These are phyloP conservation scores for Pterocles orientalis DNA, from an alignment of 2,113 vertebrate species.

Conservation along the genomic window DNA sequence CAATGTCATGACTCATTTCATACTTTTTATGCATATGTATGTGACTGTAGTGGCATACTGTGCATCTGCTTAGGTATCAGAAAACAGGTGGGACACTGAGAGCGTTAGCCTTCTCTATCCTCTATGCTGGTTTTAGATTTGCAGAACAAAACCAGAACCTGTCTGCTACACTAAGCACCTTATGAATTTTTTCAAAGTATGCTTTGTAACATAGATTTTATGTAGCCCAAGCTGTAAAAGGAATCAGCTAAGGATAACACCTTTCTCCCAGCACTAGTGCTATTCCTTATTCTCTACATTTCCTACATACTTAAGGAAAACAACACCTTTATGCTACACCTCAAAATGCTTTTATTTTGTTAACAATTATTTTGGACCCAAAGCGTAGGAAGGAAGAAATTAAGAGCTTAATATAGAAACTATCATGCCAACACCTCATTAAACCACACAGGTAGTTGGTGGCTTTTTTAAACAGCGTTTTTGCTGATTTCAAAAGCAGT, in stretches of 20 bases:
- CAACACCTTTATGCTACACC: accelerated
- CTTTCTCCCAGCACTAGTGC: not conserved
- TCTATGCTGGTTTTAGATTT: not conserved
- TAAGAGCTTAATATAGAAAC: not conserved
- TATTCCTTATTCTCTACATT: not conserved
- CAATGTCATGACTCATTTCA: not conserved
- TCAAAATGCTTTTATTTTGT: not conserved
- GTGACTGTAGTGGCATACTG: not conserved
- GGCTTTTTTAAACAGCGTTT: not conserved
- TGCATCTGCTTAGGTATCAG: not conserved
- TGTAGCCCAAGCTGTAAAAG: not conserved
- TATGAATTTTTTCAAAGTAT: not conserved
- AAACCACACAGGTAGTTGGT: not conserved
- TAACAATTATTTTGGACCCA: not conserved
- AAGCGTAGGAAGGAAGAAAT: not conserved
- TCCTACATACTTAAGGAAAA: not conserved
- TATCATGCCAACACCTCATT: not conserved
- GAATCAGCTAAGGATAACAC: not conserved
- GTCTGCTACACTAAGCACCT: not conserved
- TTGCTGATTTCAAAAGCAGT: not conserved
- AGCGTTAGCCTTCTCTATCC: not conserved
- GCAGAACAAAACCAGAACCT: not conserved
- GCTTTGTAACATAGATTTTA: not conserved
- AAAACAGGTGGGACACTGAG: not conserved
- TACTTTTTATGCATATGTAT: not conserved